phyloP scores from a whole-genome alignment of 2,888 invertebrate species.

The Phengaris alcon region DNA sequence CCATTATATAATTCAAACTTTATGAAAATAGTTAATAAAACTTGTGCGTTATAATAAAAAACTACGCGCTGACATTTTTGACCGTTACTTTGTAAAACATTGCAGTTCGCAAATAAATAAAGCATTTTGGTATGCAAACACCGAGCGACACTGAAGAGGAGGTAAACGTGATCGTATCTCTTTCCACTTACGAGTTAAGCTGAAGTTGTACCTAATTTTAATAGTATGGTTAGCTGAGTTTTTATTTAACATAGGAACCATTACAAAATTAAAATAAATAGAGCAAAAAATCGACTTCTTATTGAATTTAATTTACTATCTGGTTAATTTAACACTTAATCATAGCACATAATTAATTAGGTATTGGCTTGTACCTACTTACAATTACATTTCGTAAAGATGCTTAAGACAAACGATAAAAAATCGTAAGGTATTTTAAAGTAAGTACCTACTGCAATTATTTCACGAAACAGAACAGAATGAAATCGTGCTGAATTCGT shows the following conservation, averaged over 20 bases:
- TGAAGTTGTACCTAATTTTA: neutral
- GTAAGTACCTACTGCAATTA: neutral
- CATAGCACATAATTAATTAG: no score
- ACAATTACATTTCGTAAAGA: neutral
- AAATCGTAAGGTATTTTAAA: neutral
- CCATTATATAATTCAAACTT: no score
- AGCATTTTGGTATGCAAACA: neutral
- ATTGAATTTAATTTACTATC: no score
- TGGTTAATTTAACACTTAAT: no score
- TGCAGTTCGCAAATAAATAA: neutral
- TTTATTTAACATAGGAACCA: no score
- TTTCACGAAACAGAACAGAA: constrained; percentile 8
- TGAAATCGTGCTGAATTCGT: neutral
- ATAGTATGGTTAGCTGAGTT: no score
- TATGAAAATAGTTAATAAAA: no score
- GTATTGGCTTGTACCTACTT: no score
- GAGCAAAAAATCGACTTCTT: no score
- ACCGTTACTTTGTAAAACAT: neutral
- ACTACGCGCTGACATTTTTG: neutral
- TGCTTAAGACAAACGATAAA: neutral
- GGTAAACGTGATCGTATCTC: neutral
- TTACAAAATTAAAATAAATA: no score
- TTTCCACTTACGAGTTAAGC: neutral
- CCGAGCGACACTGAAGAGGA: neutral
- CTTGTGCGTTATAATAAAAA: no score